phyloP scores from a whole-genome alignment of 2,113 vertebrate genomes.

The Condylura cristata region DNA sequence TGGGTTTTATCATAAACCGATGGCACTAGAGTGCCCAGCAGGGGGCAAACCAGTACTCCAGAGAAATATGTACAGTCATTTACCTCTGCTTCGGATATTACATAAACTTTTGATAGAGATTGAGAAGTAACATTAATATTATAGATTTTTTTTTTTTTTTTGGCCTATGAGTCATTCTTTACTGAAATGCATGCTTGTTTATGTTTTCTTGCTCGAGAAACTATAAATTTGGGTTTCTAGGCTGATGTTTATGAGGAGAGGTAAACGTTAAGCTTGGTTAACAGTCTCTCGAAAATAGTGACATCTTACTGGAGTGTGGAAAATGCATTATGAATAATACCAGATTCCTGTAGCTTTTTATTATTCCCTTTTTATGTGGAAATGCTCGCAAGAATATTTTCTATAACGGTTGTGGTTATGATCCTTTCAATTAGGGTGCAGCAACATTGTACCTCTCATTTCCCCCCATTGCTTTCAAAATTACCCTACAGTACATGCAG shows the following conservation, averaged over 20 bases:
- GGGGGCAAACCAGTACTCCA: background rate
- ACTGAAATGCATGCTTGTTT: background rate
- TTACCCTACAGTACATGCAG: background rate
- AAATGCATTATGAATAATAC: background rate
- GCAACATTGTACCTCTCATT: background rate
- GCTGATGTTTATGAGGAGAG: background rate
- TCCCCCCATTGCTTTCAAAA: background rate
- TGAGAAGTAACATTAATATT: background rate
- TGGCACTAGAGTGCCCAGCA: background rate
- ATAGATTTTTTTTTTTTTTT: background rate
- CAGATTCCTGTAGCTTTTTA: background rate
- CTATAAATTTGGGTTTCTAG: background rate
- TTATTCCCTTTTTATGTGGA: background rate
- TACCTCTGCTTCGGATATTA: background rate
- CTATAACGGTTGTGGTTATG: background rate
- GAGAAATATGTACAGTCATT: background rate
- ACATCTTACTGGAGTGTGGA: background rate
- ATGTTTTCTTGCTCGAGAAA: background rate
- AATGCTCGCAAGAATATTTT: background rate
- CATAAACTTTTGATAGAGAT: background rate
- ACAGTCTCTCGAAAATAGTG: background rate
- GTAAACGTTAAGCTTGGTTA: background rate
- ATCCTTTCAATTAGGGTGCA: background rate
- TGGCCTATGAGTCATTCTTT: background rate
- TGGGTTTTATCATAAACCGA: no score